Percentiles rank a stretch among this genome's conserved stretches.
phyloP scores from a whole-genome alignment of 2,113 vertebrate genomes.

The Synodontis membranacea region DNA sequence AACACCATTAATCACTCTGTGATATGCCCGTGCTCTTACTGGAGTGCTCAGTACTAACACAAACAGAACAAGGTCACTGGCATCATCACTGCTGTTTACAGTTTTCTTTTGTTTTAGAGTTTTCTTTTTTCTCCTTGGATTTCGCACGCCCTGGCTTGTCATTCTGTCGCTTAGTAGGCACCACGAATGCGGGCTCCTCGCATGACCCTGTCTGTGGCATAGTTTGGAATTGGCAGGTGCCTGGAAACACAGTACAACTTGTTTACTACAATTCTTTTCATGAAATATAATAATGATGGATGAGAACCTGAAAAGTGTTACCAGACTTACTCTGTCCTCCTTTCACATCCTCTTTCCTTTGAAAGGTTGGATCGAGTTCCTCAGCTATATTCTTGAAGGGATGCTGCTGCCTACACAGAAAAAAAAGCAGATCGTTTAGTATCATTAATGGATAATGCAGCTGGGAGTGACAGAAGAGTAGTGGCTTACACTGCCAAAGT shows the following conservation, averaged over 20 bases:
- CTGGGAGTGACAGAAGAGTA: neutral
- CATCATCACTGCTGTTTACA: slow-evolving; percentile 74
- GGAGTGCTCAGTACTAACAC: neutral
- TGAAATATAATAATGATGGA: neutral
- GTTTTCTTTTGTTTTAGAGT: slow-evolving; percentile 70
- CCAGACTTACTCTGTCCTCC: slow-evolving; percentile 43
- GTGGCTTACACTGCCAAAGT: slow-evolving; percentile 58
- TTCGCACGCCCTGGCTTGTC: slow-evolving; percentile 70
- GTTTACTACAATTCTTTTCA: neutral
- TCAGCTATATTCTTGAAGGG: slow-evolving; percentile 72
- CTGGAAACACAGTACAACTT: slow-evolving; percentile 37
- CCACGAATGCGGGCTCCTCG: slow-evolving; percentile 71
- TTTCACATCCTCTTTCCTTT: slow-evolving; percentile 52
- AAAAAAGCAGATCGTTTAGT: neutral
- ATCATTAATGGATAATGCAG: neutral
- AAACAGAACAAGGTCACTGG: neutral
- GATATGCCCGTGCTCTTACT: neutral
- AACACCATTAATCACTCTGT: neutral
- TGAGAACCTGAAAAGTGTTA: slow-evolving; percentile 10
- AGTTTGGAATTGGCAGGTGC: slow-evolving; percentile 44
- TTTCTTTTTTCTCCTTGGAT: slow-evolving; percentile 78
- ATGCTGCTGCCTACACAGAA: slow-evolving; percentile 55
- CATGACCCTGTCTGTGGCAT: slow-evolving; percentile 53
- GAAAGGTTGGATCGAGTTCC: slow-evolving; percentile 78
- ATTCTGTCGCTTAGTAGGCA: slow-evolving; percentile 73